Conservation (phyloP, 1,140 invertebrate genomes). For the Bombyx mori region DNA sequence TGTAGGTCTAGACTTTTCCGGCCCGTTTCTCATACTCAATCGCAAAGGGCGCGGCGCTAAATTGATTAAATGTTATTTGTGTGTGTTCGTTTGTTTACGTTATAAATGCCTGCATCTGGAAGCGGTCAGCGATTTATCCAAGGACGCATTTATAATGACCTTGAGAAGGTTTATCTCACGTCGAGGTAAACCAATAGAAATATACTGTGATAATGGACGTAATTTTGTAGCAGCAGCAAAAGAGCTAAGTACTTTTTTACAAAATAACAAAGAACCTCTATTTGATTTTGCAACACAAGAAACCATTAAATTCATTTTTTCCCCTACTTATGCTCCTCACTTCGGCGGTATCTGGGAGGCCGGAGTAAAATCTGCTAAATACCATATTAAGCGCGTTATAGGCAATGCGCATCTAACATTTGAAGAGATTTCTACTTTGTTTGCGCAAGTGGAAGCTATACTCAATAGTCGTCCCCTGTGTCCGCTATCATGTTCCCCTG, state of each 20-base stretch:
- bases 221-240: slow-evolving; percentile 16
- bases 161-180: too few species aligned
- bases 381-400: slow-evolving; percentile 18
- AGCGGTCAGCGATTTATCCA: too few species aligned
- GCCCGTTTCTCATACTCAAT: too few species aligned
- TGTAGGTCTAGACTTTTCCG: slow-evolving; percentile 27
- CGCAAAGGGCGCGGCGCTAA: slow-evolving; percentile 14
- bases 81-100: too few species aligned
- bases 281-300: slow-evolving; percentile 11
- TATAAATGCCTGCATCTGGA: too few species aligned
- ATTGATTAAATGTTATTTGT: slow-evolving; percentile 21
- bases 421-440: slow-evolving; percentile 22
- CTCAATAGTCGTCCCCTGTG: slow-evolving; percentile 16
- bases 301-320: slow-evolving; percentile 14
- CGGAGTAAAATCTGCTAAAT: slow-evolving; percentile 18
- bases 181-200: slow-evolving; percentile 6
- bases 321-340: slow-evolving; percentile 13
- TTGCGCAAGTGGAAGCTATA: slow-evolving; percentile 26
- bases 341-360: slow-evolving; percentile 24
- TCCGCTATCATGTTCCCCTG: slow-evolving; percentile 3
- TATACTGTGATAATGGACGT: slow-evolving; percentile 12
- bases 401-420: slow-evolving; percentile 22
- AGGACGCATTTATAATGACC: too few species aligned
- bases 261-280: slow-evolving; percentile 5
- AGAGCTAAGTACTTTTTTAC: slow-evolving; percentile 9